phyloP scores from a whole-genome alignment of 1,140 invertebrate species.

The Rhagoletis zephyria region DNA sequence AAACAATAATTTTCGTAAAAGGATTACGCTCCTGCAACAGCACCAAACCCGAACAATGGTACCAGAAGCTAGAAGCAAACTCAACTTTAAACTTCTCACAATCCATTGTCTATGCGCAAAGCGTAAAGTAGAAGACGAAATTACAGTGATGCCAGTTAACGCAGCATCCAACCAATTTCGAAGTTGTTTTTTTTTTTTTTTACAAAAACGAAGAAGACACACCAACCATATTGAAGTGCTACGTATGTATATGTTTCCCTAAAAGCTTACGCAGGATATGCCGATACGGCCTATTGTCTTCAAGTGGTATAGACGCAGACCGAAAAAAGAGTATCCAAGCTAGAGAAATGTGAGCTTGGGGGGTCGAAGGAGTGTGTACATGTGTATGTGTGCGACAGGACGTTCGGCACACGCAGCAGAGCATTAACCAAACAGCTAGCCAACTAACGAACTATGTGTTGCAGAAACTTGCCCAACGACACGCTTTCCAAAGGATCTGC shows the following conservation, averaged over 20 bases:
- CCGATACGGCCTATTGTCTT: constrained; percentile 34
- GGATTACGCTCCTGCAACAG: background rate
- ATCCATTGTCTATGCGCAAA: background rate
- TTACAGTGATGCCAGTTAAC: background rate
- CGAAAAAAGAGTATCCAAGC: background rate
- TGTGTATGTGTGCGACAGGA: background rate
- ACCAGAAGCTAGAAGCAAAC: background rate
- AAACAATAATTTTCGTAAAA: background rate
- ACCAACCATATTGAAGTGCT: background rate
- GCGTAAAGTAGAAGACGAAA: background rate
- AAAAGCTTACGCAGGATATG: constrained; percentile 39
- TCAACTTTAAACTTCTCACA: background rate
- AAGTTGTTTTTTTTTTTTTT: background rate
- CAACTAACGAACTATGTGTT: background rate
- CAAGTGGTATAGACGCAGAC: background rate
- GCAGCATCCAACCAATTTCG: background rate
- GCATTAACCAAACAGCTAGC: background rate
- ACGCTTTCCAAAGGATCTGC: background rate
- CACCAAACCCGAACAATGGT: background rate
- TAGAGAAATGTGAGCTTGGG: background rate
- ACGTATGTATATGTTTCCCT: background rate
- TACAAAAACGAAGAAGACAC: constrained; percentile 7
- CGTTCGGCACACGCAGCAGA: background rate
- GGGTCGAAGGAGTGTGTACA: background rate
- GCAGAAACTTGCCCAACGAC: background rate